Evolutionary conservation across 2,797 vertebrate species (phyloP).

Genomic region (Lycodopsis pacificus): DNA sequence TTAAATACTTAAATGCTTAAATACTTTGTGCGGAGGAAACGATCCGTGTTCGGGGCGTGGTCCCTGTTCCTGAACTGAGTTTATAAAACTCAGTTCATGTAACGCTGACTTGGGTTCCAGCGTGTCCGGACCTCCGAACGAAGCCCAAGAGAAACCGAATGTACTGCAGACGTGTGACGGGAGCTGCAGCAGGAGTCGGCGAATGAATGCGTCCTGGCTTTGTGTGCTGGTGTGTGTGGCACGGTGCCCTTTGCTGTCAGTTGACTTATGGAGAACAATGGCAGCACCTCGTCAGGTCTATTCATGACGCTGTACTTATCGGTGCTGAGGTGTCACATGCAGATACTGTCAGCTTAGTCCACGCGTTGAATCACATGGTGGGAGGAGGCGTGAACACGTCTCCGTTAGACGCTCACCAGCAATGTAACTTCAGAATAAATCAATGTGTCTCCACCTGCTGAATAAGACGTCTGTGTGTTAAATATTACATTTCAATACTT

Average conservation of each 20-base stretch:
- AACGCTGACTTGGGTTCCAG: too few relatives aligned
- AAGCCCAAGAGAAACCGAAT: too few relatives aligned
- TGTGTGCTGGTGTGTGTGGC: neutral
- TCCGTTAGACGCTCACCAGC: neutral
- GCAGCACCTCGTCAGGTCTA: slow-evolving; percentile 35
- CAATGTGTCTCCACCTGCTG: too few relatives aligned
- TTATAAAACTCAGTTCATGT: too few relatives aligned
- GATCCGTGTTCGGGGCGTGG: too few relatives aligned
- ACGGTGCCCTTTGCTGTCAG: slow-evolving; percentile 43
- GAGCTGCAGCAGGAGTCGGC: too few relatives aligned
- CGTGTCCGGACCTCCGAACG: too few relatives aligned
- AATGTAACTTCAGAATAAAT: neutral
- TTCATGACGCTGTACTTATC: slow-evolving; percentile 50
- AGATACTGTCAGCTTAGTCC: slow-evolving; percentile 29
- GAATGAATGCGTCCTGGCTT: neutral
- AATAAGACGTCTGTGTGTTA: too few relatives aligned
- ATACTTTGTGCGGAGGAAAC: too few relatives aligned
- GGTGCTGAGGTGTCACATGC: slow-evolving; percentile 36
- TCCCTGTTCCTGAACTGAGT: too few relatives aligned
- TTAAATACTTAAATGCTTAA: too few relatives aligned
- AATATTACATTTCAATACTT: neutral
- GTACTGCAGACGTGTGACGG: neutral
- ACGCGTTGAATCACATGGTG: slow-evolving; percentile 29
- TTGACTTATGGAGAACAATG: neutral
- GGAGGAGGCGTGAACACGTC: slow-evolving; percentile 46